Evolutionary conservation across 2,797 vertebrate genomes (phyloP).

Genomic region (Limnodromus scolopaceus): DNA sequence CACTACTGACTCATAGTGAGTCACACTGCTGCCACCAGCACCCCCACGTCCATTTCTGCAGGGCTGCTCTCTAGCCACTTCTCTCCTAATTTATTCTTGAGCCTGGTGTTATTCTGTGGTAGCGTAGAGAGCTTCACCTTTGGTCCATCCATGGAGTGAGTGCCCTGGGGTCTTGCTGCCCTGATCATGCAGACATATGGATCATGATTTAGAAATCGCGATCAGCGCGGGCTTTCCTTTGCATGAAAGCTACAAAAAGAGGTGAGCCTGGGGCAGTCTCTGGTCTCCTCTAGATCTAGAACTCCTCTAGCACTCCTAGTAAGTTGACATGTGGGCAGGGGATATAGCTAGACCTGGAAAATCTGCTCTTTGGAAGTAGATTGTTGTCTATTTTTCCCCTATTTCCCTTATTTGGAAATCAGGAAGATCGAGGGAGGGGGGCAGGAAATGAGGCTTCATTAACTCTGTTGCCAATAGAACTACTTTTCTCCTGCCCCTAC

Average conservation of each 20-base stretch:
- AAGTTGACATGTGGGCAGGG: not conserved
- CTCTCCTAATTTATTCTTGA: not conserved
- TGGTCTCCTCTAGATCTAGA: not conserved
- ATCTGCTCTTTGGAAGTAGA: not conserved
- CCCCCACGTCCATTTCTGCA: not conserved
- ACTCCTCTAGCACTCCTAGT: too few relatives aligned
- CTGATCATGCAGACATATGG: too few relatives aligned
- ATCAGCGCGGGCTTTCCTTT: not conserved
- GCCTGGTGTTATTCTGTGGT: accelerated
- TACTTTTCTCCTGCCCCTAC: not conserved
- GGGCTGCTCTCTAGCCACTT: too few relatives aligned
- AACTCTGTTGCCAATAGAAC: not conserved
- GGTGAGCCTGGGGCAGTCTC: not conserved
- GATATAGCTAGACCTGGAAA: not conserved
- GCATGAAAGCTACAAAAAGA: not conserved
- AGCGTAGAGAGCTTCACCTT: not conserved
- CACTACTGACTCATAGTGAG: not conserved
- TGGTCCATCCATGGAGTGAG: not conserved
- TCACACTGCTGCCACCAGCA: not conserved
- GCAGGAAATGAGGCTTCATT: not conserved
- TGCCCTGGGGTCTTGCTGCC: not conserved
- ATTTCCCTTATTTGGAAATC: not conserved
- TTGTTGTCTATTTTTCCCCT: not conserved
- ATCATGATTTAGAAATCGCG: not conserved
- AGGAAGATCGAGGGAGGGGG: not conserved